Evolutionary conservation across 2,113 vertebrate genomes (phyloP), one percentile per base, ranked within the genome.

Genomic region (Pampusana beccarii): DNA sequence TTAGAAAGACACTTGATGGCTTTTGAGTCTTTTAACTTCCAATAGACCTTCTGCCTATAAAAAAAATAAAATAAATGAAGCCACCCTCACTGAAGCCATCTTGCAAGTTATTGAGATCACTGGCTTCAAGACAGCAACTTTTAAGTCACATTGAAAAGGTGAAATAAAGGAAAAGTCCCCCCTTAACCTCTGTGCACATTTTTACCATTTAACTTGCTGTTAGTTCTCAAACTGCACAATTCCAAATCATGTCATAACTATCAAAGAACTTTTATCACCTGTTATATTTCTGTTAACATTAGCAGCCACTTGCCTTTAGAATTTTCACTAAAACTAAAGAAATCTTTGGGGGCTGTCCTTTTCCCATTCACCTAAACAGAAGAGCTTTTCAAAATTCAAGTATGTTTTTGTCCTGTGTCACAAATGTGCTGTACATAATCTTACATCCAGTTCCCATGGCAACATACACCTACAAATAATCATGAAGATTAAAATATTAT

Each of bases 21-120:
- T 91, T 93, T 31, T 71, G n/a, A 81, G 61, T 51, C 54, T 93
- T 70, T 92, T 71, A 74, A 60, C 48, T 81, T 88, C n/a, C 12
- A 78, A 38, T 11, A 92, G 53, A 38, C 36, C 11, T 65, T 78
- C 33, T 46, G 31, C 16, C 51, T 50, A 5, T 26, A 16, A 62
- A 79, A 61, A 46, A 38, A 46, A 54, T 16, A 2, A 36, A 58
- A 56, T 25, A 44, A 13, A n/a, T 34, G 4, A 72, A 86, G 14
- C 12, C 46, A 44, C 6, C 2, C 31, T 58, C 18, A 16, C 67
- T 69, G 73, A 77, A 80, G 57, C n/a, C 50, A 70, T 67, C 60
- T 56, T 72, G 40, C 11, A 80, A 12, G 25, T 56, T 61, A 90
- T 9, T 70, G 48, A 84, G 42, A 24, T 31, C 66, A 74, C 42